Conservation (phyloP, 2,888 invertebrate genomes). For the Aromia moschata region DNA sequence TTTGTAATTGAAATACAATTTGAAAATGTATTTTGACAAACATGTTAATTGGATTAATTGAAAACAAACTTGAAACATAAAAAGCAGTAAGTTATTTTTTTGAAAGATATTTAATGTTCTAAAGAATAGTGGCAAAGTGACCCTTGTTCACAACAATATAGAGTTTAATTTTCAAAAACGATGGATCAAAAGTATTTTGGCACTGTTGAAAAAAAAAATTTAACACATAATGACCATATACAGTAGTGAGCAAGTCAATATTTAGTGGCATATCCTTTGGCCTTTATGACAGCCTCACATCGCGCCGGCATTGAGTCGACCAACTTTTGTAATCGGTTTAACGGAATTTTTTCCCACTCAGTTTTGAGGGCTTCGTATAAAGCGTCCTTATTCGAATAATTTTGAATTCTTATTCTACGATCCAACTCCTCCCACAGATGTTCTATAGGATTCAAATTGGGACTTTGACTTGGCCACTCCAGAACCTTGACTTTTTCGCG, state of each 20-base stretch:
- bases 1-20: too few species aligned
- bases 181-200: background rate
- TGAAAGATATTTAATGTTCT: background rate
- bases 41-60: background rate
- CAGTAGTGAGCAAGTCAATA: background rate
- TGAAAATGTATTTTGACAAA: background rate
- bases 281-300: background rate
- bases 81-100: background rate
- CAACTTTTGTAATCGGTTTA: background rate
- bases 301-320: background rate
- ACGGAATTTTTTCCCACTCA: background rate
- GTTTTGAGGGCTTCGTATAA: background rate
- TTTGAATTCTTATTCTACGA: background rate
- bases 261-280: background rate
- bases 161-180: background rate
- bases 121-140: background rate
- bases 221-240: background rate
- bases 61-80: background rate
- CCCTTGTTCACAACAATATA: background rate
- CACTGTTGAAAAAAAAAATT: background rate
- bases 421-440: background rate
- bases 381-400: background rate
- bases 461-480: background rate
- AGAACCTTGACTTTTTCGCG: background rate
- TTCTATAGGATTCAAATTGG: background rate